Percentiles rank a stretch among this genome's conserved stretches.
These are phyloP conservation scores for Atta colombica DNA, from an alignment of 1,140 invertebrate genomes.

Conservation along the genomic window DNA sequence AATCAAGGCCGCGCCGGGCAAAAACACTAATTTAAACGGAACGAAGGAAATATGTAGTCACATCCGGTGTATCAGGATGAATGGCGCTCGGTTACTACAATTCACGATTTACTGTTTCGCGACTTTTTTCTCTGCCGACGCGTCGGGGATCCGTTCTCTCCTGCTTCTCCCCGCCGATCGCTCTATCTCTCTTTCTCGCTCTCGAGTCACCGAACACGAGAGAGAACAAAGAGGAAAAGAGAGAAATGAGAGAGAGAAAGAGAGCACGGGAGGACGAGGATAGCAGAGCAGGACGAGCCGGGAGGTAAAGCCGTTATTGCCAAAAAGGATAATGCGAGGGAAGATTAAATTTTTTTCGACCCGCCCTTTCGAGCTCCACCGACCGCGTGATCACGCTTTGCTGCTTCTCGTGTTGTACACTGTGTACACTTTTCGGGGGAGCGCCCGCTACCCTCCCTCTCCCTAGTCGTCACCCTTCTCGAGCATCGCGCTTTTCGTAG, in stretches of 20 bases:
- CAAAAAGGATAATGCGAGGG: slow-evolving; percentile 78
- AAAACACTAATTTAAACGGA: slow-evolving; percentile 85
- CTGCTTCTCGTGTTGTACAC: slow-evolving; percentile 69
- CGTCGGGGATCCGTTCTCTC: slow-evolving; percentile 58
- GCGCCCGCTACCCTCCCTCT: slow-evolving; percentile 8
- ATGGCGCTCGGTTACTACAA: slow-evolving; percentile 79
- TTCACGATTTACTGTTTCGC: slow-evolving; percentile 82
- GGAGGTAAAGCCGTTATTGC: slow-evolving; percentile 74
- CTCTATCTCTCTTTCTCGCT: background rate
- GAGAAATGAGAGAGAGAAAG: slow-evolving; percentile 9
- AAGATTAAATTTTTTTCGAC: slow-evolving; percentile 78
- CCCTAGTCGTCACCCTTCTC: slow-evolving; percentile 24
- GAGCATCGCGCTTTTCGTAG: slow-evolving; percentile 53
- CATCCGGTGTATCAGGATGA: slow-evolving; percentile 82
- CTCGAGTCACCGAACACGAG: no score
- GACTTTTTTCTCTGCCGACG: slow-evolving; percentile 69
- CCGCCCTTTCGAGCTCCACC: slow-evolving; percentile 66
- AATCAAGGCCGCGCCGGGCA: slow-evolving; percentile 73
- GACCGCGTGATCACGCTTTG: slow-evolving; percentile 69
- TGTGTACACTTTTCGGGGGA: slow-evolving; percentile 67
- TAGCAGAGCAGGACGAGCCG: slow-evolving; percentile 57
- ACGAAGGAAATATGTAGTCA: slow-evolving; percentile 84
- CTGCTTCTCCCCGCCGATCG: slow-evolving; percentile 9
- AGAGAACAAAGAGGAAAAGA: slow-evolving; percentile 25
- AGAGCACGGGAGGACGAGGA: slow-evolving; percentile 17